Base-by-base conservation (phyloP, 2,888 invertebrate genomes). In the Disparrhopalites patrizii region DNA sequence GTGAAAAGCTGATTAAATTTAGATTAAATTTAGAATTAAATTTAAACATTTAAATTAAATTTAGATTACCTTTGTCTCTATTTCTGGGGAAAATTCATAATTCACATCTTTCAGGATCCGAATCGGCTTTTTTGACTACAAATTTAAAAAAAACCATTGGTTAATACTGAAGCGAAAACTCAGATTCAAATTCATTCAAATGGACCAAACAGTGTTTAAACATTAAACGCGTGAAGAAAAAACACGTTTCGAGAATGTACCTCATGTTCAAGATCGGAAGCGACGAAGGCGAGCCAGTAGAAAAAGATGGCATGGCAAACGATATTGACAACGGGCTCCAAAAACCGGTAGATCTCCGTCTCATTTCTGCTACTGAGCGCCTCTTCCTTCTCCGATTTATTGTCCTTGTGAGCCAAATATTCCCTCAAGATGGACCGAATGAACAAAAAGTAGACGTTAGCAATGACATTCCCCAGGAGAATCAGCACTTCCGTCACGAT, bases 221-320 rank as follows among this genome's bases (percentile, higher is more conserved):
- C 60, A 20, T 50, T 52, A 28, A 57, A 70, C 1, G 64, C 63
- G n/a, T 30, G 4, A 7, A 28, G 38, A 38, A 36, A 61, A 25
- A 61, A 25, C 28, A 50, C 27, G 31, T 28, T 20, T 3, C 28
- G 20, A 28, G 2, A 36, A 10, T 36, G 15, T 36, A 36, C 36
- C 36, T 10, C 36, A 36, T 36, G 7, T 15, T 36, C 8, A 10
- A 36, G 36, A 10, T 36, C 15, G 15, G 36, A 10, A 36, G 8
- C 7, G 7, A 36, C 15, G 36, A 36, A 7, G 36, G 36, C 36
- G 8, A 36, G 15, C 36, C 36, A 36, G 36, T 10, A 36, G 15
- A 36, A 36, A 15, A 36, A 36, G 15, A 10, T 36, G 8, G 36
- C 36, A 36, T 36, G 36, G 36, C 8, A 7, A 36, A 36, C 7